A percentile compares a stretch with the other conserved stretches of the same genome.
These are phyloP conservation scores for Cervus canadensis DNA, from an alignment of 2,113 vertebrate genomes.

Conservation along the genomic window DNA sequence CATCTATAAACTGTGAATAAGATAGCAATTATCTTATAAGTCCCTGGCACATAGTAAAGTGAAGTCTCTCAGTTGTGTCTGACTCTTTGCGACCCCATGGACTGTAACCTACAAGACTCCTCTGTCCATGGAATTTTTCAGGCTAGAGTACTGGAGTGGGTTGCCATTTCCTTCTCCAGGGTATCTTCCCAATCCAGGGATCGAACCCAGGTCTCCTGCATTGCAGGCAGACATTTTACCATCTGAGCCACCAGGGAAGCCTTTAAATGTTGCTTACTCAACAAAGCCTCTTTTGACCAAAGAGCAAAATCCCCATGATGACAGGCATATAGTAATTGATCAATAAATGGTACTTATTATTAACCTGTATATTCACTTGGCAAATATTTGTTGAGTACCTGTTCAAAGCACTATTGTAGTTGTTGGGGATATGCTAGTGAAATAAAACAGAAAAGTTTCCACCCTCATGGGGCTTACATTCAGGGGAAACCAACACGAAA, in stretches of 20 bases:
- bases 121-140: not conserved
- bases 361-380: not conserved
- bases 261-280: not conserved
- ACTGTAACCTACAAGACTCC: not conserved
- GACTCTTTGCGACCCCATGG: not conserved
- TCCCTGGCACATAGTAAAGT: not conserved
- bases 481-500: not conserved
- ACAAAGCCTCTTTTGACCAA: not conserved
- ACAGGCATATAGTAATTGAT: not conserved
- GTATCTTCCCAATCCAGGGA: not conserved
- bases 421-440: not conserved
- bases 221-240: not conserved
- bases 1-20: not conserved
- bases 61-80: not conserved
- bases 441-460: constrained; percentile 31
- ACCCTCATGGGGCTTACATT: not conserved
- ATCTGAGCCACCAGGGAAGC: not conserved
- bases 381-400: not conserved
- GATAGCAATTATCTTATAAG: not conserved
- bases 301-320: not conserved
- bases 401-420: not conserved
- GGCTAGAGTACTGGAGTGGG: not conserved
- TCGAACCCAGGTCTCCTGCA: not conserved
- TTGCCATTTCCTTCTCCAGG: not conserved
- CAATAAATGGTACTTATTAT: not conserved